Base-by-base conservation (phyloP, 1,140 invertebrate genomes). In the Atta cephalotes region DNA sequence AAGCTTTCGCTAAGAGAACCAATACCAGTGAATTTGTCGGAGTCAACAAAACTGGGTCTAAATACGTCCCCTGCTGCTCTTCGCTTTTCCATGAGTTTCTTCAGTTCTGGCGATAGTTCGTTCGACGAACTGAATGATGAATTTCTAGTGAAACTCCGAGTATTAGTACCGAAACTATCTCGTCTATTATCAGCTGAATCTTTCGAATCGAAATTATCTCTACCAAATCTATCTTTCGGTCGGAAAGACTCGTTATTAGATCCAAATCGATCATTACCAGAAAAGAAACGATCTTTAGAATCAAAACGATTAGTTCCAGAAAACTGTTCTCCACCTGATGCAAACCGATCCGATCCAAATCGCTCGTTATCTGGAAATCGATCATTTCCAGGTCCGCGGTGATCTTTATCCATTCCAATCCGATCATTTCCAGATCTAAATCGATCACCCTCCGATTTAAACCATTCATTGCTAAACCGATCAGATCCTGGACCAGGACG, bases 51-150 rank as follows among this genome's bases (percentile, higher is more conserved):
- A 56, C 92, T 93, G 18, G 94, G 95, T 79, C 94, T 95, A 12
- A 95, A 95, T 9, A 93, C 93, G 71, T 95, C 93, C 51, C 92
- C 87, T 5, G 93, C 94, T 21, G 93, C 91, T 82, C 89, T 93
- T 49, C 95, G 92, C 84, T 95, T 95, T 53, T 94, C 94, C 94
- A 95, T 95, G 0, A 95, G 91, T 63, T 94, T 95, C 28, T 93
- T 93, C 14, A 95, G 66, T 78, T 95, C 95, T 28, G 95, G 93
- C 9, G 95, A 45, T 21, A 95, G 80, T 60, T 92, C 90, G 53
- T 91, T 89, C 7, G 92, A 1, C 3, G 84, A 51, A 56, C 82
- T 88, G 10, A 93, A 94, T 10, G 92, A 80, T 87, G 87, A 87
- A 70, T 81, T 91, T 71, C 90, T 88, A 21, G 53, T 81, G 16